Evolutionary conservation across 2,888 invertebrate genomes (phyloP).

Genomic region (Brenthis daphne): DNA sequence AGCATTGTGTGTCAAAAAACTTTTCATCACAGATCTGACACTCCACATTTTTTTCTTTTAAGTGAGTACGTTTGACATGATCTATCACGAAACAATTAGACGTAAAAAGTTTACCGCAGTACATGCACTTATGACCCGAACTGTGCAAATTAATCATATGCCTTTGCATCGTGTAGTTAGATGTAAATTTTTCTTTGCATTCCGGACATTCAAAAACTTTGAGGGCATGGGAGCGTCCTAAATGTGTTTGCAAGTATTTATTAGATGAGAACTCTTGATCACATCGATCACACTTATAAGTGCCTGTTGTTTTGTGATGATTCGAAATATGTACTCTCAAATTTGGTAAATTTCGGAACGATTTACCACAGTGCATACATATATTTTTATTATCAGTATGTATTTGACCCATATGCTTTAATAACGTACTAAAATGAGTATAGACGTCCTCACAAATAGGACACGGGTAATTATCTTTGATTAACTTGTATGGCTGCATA

Average conservation of each 20-base stretch:
- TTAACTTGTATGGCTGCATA: slow-evolving; percentile 56
- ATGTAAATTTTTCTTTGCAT: slow-evolving; percentile 61
- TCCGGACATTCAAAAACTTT: slow-evolving; percentile 56
- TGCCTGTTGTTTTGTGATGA: slow-evolving; percentile 50
- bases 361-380: slow-evolving; percentile 61
- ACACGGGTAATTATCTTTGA: slow-evolving; percentile 58
- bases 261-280: slow-evolving; percentile 51
- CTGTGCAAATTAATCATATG: slow-evolving; percentile 58
- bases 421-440: slow-evolving; percentile 58
- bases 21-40: slow-evolving; percentile 59
- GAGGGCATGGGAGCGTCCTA: slow-evolving; percentile 55
- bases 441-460: slow-evolving; percentile 56
- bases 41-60: slow-evolving; percentile 64
- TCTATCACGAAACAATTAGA: slow-evolving; percentile 63
- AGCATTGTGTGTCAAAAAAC: slow-evolving; percentile 58
- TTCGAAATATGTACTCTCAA: slow-evolving; percentile 58
- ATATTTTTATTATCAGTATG: slow-evolving; percentile 62
- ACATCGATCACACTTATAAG: slow-evolving; percentile 55
- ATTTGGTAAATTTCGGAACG: slow-evolving; percentile 59
- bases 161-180: slow-evolving; percentile 57
- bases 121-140: slow-evolving; percentile 59
- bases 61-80: slow-evolving; percentile 60
- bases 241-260: slow-evolving; percentile 52
- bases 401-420: slow-evolving; percentile 58
- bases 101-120: slow-evolving; percentile 60